Base-by-base conservation (phyloP, 2,888 invertebrate species). In the Petrolisthes manimaculis region DNA sequence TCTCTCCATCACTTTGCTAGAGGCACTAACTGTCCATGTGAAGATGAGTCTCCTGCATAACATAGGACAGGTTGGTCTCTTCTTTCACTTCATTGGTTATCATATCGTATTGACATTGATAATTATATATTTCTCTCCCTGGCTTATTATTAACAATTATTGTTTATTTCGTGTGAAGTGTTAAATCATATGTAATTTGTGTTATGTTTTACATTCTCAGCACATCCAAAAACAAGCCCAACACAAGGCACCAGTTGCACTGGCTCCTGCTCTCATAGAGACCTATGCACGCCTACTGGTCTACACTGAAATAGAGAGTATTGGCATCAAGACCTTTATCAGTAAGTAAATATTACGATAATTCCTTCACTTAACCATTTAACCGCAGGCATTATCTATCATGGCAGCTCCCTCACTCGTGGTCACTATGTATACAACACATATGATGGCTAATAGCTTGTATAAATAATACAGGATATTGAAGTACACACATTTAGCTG, bases 241-340 rank as follows among this genome's bases (percentile, higher is more conserved):
- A 92, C 95, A 96, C 61, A 98, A 97, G 93, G 95, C 96, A 0
- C 96, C 77, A 5, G 84, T 96, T 92, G 96, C 97, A 0, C 94
- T 97, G 92, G 96, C 98, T 0, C 98, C 98, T 0, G 98, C 98
- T 0, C 93, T 98, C 0, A 97, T 99, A 0, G 98, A 99, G 93
- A 99, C 98, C 0, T 99, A 98, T 94, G 97, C 97, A 89, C 94
- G 98, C 83, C 94, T 99, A 21, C 93, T 99, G 84, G 98, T 98
- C 0, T 99, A 99, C 92, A 98, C 97, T 9, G 99, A 99, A 94
- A 98, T 98, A 86, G 99, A 99, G 93, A 97, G 98, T 21, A 94
- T 99, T 83, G 98, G 99, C 56, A 98, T 99, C 90, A 99, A 99
- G 94, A 98, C 97, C 84, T 98, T 98, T 93, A 96, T 98, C 92